Evolutionary conservation across 2,113 vertebrate genomes (phyloP), one percentile per base, ranked within the genome.

Genomic region (Castor canadensis): DNA sequence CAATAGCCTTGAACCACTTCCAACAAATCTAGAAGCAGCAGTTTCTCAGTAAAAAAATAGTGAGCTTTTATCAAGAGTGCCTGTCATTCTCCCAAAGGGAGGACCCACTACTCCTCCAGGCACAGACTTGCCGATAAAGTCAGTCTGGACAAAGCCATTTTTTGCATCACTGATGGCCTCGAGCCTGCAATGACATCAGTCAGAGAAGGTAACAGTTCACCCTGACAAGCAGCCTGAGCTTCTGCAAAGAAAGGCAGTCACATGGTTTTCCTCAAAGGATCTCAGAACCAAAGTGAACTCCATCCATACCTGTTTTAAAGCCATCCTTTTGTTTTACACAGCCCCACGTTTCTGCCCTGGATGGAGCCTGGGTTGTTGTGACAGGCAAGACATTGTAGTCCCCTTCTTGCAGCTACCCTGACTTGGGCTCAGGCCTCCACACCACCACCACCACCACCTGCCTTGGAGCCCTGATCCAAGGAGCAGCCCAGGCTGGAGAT

Each of bases 101-200:
- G 28, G 35, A 13, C n/a, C 77, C 16, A 0, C 58, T 11, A 52
- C 15, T 49, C 58, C 35, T 19, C 30, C 20, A 32, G 60, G 15
- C 47, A 26, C 1, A 22, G 26, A 72, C 66, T 81, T 72, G 58
- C 91, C 71, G 96, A 93, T 83, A 94, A 89, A 75, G 30, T 54
- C 72, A 72, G 43, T 9, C 54, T 75, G 15, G 69, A 32, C 9
- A 69, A 15, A 47, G 22, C 45, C 49, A 38, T n/a, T 77, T 16
- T 75, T 90, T 87, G 92, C 95, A 82, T 97, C 96, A 95, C 58
- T 16, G 60, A 16, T 8, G 89, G 52, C 96, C 97, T 95, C 12
- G 69, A 94, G 87, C 22, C 45, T 20, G n/a, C 73, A 91, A 80
- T 96, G 96, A 94, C 71, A 71, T 96, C 79, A 95, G 54, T 56